These are phyloP conservation scores for Carcina quercana DNA, from an alignment of 2,888 invertebrate species.

Conservation along the genomic window DNA sequence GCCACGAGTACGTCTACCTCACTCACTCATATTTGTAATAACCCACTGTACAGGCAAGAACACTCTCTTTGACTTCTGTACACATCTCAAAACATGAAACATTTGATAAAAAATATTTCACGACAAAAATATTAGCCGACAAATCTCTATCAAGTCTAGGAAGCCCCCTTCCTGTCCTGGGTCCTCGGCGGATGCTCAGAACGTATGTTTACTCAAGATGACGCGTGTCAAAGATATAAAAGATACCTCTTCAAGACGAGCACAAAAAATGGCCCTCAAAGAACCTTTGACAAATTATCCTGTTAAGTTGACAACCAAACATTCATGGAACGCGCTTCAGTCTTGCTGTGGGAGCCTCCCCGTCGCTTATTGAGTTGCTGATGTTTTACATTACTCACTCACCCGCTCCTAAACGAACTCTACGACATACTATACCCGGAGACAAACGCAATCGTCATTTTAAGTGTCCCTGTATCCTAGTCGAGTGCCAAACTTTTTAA, in stretches of 20 bases:
- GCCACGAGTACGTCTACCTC: too few species aligned
- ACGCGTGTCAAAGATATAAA: slow-evolving; percentile 54
- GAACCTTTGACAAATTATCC: slow-evolving; percentile 64
- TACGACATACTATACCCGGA: slow-evolving; percentile 13
- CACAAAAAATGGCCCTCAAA: slow-evolving; percentile 50
- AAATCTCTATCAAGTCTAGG: slow-evolving; percentile 23
- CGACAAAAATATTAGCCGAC: slow-evolving; percentile 10
- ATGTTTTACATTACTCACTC: slow-evolving; percentile 26
- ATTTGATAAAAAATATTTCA: slow-evolving; percentile 10
- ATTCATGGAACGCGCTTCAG: slow-evolving; percentile 19
- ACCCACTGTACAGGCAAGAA: too few species aligned
- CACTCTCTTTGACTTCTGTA: too few species aligned
- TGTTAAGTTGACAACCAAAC: slow-evolving; percentile 48
- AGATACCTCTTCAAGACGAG: slow-evolving; percentile 32
- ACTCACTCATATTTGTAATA: too few species aligned
- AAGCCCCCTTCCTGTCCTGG: slow-evolving; percentile 15
- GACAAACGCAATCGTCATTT: slow-evolving; percentile 24
- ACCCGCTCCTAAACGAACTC: slow-evolving; percentile 26
- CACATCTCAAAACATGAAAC: too few species aligned
- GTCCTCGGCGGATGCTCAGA: slow-evolving; percentile 30
- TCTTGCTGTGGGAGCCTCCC: slow-evolving; percentile 8
- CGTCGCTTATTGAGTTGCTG: slow-evolving; percentile 26
- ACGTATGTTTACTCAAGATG: slow-evolving; percentile 49
- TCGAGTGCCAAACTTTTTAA: slow-evolving; percentile 65
- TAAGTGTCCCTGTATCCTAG: slow-evolving; percentile 40